Base-by-base conservation (phyloP, 2,113 vertebrate species). In the Xiphophorus couchianus region DNA sequence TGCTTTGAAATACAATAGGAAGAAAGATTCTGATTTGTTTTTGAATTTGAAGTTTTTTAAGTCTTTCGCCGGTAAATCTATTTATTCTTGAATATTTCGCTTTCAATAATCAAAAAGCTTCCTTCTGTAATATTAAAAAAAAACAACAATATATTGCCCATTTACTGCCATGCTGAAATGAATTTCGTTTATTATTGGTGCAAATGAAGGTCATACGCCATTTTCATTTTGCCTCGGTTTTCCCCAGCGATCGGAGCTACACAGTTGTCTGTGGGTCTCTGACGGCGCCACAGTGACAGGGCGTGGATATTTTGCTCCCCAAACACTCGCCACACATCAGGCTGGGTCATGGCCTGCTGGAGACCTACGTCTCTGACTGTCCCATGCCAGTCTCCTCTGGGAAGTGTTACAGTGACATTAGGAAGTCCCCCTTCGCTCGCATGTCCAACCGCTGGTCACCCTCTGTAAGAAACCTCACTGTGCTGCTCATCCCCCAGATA, bases 311-410 rank as follows among this genome's bases (percentile, higher is more conserved):
- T 84, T 80, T 48, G 60, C 33, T 88, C 85, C 91, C 88, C 76
- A 79, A 84, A 87, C 85, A 39, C 86, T 86, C 74, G 35, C 78
- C 82, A 76, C 86, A 73, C 73, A 91, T 89, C 82, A 91, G 86
- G 82, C 87, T 71, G 82, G 90, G 87, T 91, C 91, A 86, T 19
- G 87, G 77, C 89, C 84, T 31, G 80, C 84, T 72, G 61, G 63
- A 86, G 82, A 80, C 87, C 85, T 6, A 0, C 80, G 85, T 90
- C 86, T 88, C 78, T 74, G 74, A 72, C 81, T 82, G 85, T 87
- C 81, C 81, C 62, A 66, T 78, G 79, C 77, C 72, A 63, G 4
- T 25, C 42, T 86, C 90, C 83, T 71, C 44, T 25, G 85, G 90
- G 92, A 90, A 63, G 85, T 77, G 85, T 86, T 76, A 65, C 85